phyloP scores from a whole-genome alignment of 2,113 vertebrate species.

The Lichenostomus cassidix region DNA sequence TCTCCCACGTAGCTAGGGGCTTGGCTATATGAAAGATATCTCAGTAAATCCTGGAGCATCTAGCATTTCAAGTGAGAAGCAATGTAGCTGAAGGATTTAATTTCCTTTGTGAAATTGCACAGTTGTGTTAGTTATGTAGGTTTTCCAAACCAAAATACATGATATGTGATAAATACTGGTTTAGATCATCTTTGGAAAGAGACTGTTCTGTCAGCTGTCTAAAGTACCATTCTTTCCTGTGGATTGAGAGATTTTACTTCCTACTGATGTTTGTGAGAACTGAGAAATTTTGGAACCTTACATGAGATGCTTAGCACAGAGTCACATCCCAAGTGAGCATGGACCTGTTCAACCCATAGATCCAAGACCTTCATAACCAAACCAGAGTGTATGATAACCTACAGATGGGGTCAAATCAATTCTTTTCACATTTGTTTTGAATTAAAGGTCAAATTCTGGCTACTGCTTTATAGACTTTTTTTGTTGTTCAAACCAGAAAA shows the following conservation, averaged over 20 bases:
- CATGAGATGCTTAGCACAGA: neutral
- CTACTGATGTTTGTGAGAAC: neutral
- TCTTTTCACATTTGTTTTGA: neutral
- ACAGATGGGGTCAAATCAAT: neutral
- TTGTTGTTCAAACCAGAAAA: neutral
- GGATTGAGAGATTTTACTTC: neutral
- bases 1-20: neutral
- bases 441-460: neutral
- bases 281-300: neutral
- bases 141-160: neutral
- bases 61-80: neutral
- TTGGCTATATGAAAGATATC: neutral
- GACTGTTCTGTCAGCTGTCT: neutral
- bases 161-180: neutral
- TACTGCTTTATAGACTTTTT: neutral
- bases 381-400: neutral
- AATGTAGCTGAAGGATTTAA: neutral
- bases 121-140: neutral
- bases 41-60: neutral
- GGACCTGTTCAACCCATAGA: neutral
- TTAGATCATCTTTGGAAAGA: neutral
- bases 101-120: neutral
- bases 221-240: neutral
- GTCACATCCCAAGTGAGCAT: neutral
- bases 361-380: neutral